Percentiles rank a stretch among this genome's conserved stretches.
Evolutionary conservation across 2,113 vertebrate genomes (phyloP).

Genomic region (Bufo gargarizans): DNA sequence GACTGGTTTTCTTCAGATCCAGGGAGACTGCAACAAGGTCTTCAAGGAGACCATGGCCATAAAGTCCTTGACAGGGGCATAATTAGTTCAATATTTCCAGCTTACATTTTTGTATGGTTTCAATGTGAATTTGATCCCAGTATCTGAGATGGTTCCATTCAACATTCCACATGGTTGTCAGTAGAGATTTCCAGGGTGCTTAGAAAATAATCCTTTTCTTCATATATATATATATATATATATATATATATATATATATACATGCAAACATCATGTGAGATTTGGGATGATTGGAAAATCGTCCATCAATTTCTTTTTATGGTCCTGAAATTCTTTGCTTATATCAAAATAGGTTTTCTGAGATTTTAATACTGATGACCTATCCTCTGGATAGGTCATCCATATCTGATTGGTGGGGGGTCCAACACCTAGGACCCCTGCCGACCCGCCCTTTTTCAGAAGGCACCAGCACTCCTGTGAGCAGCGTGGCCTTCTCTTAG

Average conservation of each 20-base stretch:
- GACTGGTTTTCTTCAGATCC: background rate
- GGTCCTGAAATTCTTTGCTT: background rate
- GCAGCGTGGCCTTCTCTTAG: too few relatives aligned
- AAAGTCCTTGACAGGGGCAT: constrained; percentile 3
- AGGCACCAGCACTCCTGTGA: too few relatives aligned
- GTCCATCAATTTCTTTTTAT: background rate
- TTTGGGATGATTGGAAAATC: background rate
- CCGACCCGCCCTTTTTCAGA: too few relatives aligned
- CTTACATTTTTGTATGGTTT: background rate
- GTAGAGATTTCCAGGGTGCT: background rate
- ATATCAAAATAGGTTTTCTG: background rate
- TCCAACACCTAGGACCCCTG: too few relatives aligned
- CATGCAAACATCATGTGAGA: background rate
- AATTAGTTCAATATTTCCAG: constrained; percentile 2
- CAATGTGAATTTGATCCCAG: background rate
- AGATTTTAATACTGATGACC: background rate
- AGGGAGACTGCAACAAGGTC: background rate
- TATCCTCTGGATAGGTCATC: too few relatives aligned
- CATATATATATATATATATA: too few relatives aligned
- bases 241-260: too few relatives aligned
- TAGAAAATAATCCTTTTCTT: background rate
- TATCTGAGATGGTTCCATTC: background rate
- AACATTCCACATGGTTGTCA: background rate
- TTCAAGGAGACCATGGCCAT: background rate
- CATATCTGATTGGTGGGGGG: too few relatives aligned